A percentile compares a stretch with the other conserved stretches of the same genome.
phyloP scores from a whole-genome alignment of 1,140 invertebrate genomes.

The Gryllus bimaculatus region DNA sequence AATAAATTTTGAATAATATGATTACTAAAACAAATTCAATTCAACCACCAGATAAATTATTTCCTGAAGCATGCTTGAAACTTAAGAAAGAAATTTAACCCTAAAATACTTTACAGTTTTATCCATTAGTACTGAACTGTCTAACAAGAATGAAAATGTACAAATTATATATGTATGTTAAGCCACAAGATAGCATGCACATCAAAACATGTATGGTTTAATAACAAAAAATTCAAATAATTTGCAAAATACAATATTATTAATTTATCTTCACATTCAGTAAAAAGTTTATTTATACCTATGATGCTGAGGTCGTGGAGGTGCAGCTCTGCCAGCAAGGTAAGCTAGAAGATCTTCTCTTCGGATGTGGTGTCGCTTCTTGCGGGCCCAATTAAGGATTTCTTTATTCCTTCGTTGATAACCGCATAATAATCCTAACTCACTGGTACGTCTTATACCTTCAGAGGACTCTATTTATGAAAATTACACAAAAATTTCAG shows the following conservation, averaged over 20 bases:
- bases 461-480: constrained; percentile 56
- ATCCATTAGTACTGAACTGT: too few relatives aligned
- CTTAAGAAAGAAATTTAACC: too few relatives aligned
- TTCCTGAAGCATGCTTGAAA: too few relatives aligned
- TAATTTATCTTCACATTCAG: too few relatives aligned
- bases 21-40: not conserved
- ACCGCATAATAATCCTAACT: constrained; percentile 60
- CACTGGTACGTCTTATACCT: constrained; percentile 54
- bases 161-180: too few relatives aligned
- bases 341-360: constrained; percentile 71
- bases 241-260: too few relatives aligned
- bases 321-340: constrained; percentile 60
- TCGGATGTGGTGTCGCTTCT: constrained; percentile 59
- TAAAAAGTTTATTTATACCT: not conserved
- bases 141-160: not conserved
- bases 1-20: not conserved
- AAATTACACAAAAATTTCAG: not conserved
- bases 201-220: not conserved
- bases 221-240: too few relatives aligned
- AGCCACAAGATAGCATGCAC: not conserved
- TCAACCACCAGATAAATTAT: not conserved
- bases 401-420: constrained; percentile 65
- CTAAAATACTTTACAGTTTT: too few relatives aligned
- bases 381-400: constrained; percentile 65
- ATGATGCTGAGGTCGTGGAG: constrained; percentile 37